phyloP scores from a whole-genome alignment of 2,888 invertebrate species.

The Pristionchus japonicus region DNA sequence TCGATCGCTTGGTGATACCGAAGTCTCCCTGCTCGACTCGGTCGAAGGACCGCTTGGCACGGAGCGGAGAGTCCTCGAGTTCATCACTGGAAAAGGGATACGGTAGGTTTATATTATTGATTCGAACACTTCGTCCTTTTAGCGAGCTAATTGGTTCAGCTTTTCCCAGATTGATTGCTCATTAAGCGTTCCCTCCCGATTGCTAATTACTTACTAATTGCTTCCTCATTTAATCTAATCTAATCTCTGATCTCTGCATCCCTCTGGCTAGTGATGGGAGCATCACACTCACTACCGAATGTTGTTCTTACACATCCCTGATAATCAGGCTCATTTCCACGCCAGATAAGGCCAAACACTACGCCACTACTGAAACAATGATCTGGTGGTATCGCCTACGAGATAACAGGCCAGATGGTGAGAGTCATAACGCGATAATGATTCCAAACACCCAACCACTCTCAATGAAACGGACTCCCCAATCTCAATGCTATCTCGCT shows the following conservation, averaged over 20 bases:
- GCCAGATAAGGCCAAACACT: neutral
- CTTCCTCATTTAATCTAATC: neutral
- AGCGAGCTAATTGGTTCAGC: neutral
- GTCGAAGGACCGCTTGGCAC: conserved; percentile 38
- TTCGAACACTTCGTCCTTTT: neutral
- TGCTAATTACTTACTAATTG: neutral
- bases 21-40: conserved; percentile 25
- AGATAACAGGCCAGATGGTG: neutral
- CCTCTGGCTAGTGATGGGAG: neutral
- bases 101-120: neutral
- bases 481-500: neutral
- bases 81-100: neutral
- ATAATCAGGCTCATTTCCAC: neutral
- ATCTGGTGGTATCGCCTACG: too few species aligned
- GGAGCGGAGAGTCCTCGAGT: neutral
- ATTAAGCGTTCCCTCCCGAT: neutral
- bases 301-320: neutral
- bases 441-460: neutral
- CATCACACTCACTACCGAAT: neutral
- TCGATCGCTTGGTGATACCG: conserved; percentile 33
- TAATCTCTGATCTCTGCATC: neutral
- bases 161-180: neutral
- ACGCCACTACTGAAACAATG: neutral
- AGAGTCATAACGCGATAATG: neutral
- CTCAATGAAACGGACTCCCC: neutral